Evolutionary conservation across 2,888 invertebrate species (phyloP).

Genomic region (Eulithis prunata): DNA sequence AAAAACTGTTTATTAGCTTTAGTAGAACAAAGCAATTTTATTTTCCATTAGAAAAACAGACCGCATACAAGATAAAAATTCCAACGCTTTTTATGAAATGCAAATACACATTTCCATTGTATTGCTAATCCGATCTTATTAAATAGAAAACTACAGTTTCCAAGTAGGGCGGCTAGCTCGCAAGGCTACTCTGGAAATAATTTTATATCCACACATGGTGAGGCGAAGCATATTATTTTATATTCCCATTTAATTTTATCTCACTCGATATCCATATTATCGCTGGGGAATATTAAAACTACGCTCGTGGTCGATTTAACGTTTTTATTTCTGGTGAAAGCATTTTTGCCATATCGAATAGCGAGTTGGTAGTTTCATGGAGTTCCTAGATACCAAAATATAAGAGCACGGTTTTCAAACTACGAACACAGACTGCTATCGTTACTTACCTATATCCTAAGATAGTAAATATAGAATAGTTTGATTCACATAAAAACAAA

Average conservation of each 20-base stretch:
- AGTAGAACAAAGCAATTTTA: neutral
- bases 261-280: constrained; percentile 31
- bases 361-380: neutral
- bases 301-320: constrained; percentile 14
- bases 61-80: constrained; percentile 1
- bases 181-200: constrained; percentile 40
- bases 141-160: constrained; percentile 35
- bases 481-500: too few relatives aligned
- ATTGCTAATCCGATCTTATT: constrained; percentile 36
- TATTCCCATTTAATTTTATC: constrained; percentile 46
- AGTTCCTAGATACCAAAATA: too few relatives aligned
- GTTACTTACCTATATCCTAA: too few relatives aligned
- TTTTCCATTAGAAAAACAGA: neutral
- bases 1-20: too few relatives aligned
- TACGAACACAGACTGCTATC: too few relatives aligned
- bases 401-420: too few relatives aligned
- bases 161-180: constrained; percentile 36
- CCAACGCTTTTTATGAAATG: constrained; percentile 16
- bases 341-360: constrained; percentile 1
- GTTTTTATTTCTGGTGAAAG: constrained; percentile 18
- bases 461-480: too few relatives aligned
- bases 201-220: constrained; percentile 45
- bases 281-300: constrained; percentile 34
- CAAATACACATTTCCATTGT: constrained; percentile 25
- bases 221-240: constrained; percentile 41